These are phyloP conservation scores for Lophius piscatorius DNA, from an alignment of 2,113 vertebrate genomes.

Conservation along the genomic window DNA sequence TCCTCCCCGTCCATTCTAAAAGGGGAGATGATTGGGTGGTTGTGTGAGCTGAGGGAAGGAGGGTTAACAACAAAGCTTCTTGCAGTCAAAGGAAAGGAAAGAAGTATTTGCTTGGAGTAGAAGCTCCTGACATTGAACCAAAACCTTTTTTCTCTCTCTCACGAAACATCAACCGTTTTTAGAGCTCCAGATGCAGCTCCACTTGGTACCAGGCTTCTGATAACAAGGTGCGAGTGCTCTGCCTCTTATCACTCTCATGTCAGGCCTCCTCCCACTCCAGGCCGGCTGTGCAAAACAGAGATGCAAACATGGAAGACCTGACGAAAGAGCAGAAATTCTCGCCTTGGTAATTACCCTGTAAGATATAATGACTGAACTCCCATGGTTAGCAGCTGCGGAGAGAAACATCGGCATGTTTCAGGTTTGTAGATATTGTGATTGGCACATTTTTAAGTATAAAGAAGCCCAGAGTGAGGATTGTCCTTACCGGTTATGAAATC, in stretches of 20 bases:
- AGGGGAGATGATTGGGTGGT: neutral
- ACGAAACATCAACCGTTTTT: slow-evolving; percentile 3
- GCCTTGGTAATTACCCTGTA: no score
- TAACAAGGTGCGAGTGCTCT: slow-evolving; percentile 73
- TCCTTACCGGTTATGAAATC: no score
- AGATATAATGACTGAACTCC: no score
- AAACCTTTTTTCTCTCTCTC: neutral
- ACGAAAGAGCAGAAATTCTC: slow-evolving; percentile 15
- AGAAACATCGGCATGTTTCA: no score
- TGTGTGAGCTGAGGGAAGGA: neutral
- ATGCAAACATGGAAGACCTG: neutral
- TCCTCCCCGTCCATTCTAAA: neutral
- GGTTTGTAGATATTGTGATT: no score
- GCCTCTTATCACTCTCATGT: slow-evolving; percentile 55
- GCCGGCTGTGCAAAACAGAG: neutral
- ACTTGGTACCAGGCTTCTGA: slow-evolving; percentile 76
- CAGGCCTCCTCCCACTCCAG: slow-evolving; percentile 48
- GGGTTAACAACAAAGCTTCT: slow-evolving; percentile 21
- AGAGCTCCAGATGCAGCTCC: slow-evolving; percentile 52
- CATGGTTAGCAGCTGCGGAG: no score
- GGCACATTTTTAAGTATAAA: no score
- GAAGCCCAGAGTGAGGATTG: no score
- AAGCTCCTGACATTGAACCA: slow-evolving; percentile 29
- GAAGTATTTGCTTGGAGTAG: slow-evolving; percentile 8
- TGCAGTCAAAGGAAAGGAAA: slow-evolving; percentile 27